These are phyloP conservation scores for Salvelinus namaycush DNA, from an alignment of 2,113 vertebrate species.

Conservation along the genomic window DNA sequence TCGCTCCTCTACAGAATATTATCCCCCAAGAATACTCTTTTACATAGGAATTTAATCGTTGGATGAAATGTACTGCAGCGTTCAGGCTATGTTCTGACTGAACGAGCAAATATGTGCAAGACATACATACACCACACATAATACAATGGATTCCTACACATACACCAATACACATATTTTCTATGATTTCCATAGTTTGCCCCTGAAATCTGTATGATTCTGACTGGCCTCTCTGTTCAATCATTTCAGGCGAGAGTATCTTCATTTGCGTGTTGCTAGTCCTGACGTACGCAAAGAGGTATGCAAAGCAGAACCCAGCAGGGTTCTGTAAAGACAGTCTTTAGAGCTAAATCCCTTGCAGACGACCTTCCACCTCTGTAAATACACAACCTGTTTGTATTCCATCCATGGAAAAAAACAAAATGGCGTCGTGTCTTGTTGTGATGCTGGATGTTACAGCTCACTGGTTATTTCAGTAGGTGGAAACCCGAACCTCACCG, in stretches of 20 bases:
- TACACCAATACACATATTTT: too few relatives aligned
- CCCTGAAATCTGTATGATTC: background rate
- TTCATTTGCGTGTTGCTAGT: background rate
- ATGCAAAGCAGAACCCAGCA: background rate
- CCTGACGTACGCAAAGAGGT: background rate
- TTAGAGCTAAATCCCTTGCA: background rate
- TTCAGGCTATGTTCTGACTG: background rate
- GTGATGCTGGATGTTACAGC: background rate
- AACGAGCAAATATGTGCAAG: background rate
- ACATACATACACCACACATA: background rate
- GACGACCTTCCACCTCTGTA: background rate
- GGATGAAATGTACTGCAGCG: background rate
- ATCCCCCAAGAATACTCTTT: conserved; percentile 34
- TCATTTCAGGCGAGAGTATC: background rate
- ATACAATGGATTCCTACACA: background rate
- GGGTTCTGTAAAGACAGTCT: background rate
- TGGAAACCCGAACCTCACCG: too few relatives aligned
- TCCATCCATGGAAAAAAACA: background rate
- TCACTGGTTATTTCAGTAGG: too few relatives aligned
- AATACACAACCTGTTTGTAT: background rate
- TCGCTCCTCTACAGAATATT: conserved; percentile 52
- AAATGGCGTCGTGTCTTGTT: too few relatives aligned
- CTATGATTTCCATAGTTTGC: too few relatives aligned
- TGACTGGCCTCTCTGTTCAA: background rate
- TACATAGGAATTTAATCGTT: too few relatives aligned